Evolutionary conservation across 2,113 vertebrate species (phyloP), one percentile per base, ranked within the genome.

Genomic region (Arothron firmamentum): DNA sequence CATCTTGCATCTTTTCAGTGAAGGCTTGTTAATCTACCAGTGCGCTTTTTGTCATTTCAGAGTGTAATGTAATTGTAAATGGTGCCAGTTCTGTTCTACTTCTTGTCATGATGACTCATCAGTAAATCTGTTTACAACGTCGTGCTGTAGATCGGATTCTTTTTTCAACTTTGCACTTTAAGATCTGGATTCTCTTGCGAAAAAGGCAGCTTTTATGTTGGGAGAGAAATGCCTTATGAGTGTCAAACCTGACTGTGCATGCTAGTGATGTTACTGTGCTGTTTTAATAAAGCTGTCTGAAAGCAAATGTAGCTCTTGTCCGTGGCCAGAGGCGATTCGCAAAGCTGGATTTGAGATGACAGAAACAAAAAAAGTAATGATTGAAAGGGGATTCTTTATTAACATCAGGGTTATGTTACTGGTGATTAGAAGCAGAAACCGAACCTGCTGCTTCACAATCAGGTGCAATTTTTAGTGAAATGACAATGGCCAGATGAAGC

Each of bases 131-230:
- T 84, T 86, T 80, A 76, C 84, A 68, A 48, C 11, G 56, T 84
- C 86, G 88, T 85, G 82, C 61, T 74, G 79, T 84, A 78, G 83
- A 77, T 85, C 81, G 72, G 75, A 74, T 75, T 68, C 72, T 65
- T 74, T 85, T 78, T 83, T 88, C 75, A 88, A 87, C 84, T 87
- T 87, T 87, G 88, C 88, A 89, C 88, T 89, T 89, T 88, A 88
- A 78, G 74, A 86, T 78, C 78, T 74, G 88, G 82, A 85, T 82
- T 62, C 70, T 69, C 76, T 85, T 81, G 74, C 81, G 81, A 85
- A 76, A 72, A 76, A 86, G 86, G 86, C 88, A 88, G 88, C 88
- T 89, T 88, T 84, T 75, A 82, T 72, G 58, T 65, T 73, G 74
- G 82, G 80, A 73, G 25, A 45, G n/a, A 84, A 84, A 86, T 82